These are phyloP conservation scores for Ectropis crepuscularia DNA, from an alignment of 2,888 invertebrate genomes.

Conservation along the genomic window DNA sequence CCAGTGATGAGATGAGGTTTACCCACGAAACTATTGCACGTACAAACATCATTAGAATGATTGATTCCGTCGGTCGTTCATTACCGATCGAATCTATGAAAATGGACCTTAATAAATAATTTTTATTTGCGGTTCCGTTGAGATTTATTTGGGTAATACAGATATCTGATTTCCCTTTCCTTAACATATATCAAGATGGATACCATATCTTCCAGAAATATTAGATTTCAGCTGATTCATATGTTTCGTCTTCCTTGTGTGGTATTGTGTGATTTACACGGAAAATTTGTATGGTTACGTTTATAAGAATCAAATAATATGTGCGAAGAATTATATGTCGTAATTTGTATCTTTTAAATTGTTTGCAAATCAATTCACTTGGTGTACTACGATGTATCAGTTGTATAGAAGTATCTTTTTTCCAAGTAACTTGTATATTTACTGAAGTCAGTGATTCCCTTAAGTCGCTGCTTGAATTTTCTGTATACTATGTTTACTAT, in stretches of 20 bases:
- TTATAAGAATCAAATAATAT: background rate
- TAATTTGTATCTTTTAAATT: too few species aligned
- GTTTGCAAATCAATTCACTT: too few species aligned
- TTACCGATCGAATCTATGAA: slow-evolving; percentile 27
- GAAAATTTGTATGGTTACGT: background rate
- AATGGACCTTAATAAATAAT: slow-evolving; percentile 29
- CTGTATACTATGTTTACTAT: too few species aligned
- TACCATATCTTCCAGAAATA: slow-evolving; percentile 16
- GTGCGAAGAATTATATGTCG: background rate
- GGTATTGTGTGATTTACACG: slow-evolving; percentile 1
- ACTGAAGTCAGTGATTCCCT: too few species aligned
- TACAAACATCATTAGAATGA: slow-evolving; percentile 32
- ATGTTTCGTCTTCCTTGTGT: slow-evolving; percentile 9
- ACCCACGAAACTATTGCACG: slow-evolving; percentile 8
- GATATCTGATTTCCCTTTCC: slow-evolving; percentile 35
- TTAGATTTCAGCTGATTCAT: slow-evolving; percentile 23
- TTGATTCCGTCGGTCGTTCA: slow-evolving; percentile 30
- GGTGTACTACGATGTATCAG: too few species aligned
- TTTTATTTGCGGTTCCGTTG: slow-evolving; percentile 30
- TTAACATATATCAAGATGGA: slow-evolving; percentile 28
- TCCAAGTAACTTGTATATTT: too few species aligned
- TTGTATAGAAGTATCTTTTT: too few species aligned
- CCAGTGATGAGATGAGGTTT: slow-evolving; percentile 7
- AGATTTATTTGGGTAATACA: slow-evolving; percentile 27
- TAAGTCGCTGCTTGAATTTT: too few species aligned